Percentiles rank a stretch among this genome's conserved stretches.
Evolutionary conservation across 2,113 vertebrate species (phyloP).

Genomic region (Mugil cephalus): DNA sequence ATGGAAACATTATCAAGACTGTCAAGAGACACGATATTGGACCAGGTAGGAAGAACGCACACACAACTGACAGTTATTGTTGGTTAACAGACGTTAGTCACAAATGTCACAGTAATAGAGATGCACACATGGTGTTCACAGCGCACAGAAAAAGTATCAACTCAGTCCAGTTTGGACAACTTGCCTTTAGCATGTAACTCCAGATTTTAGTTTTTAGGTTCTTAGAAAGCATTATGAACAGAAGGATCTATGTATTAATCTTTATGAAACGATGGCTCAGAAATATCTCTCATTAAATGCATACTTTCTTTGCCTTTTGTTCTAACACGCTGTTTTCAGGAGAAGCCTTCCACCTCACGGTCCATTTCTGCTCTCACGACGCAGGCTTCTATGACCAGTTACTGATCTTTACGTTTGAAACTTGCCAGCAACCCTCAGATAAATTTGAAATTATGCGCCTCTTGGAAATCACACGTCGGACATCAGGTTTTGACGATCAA

Average conservation of each 20-base stretch:
- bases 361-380: conserved; percentile 14
- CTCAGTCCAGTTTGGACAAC: no score
- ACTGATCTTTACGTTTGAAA: conserved; percentile 31
- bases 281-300: not conserved
- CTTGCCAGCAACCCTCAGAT: not conserved
- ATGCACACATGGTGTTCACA: no score
- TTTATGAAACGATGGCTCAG: no score
- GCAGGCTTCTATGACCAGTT: conserved; percentile 36
- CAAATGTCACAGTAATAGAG: no score
- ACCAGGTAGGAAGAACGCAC: conserved; percentile 20
- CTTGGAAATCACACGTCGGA: conserved; percentile 1
- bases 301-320: not conserved
- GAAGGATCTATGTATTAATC: no score
- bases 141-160: no score
- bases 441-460: conserved; percentile 33
- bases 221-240: no score
- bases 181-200: no score
- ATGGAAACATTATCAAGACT: conserved; percentile 15
- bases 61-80: not conserved
- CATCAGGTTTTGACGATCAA: not conserved
- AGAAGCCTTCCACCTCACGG: not conserved
- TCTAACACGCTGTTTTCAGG: conserved; percentile 7
- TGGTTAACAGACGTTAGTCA: no score
- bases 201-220: no score
- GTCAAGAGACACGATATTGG: not conserved